Evolutionary conservation across 1,140 invertebrate genomes (phyloP).

Genomic region (Lysiphlebus fabarum): DNA sequence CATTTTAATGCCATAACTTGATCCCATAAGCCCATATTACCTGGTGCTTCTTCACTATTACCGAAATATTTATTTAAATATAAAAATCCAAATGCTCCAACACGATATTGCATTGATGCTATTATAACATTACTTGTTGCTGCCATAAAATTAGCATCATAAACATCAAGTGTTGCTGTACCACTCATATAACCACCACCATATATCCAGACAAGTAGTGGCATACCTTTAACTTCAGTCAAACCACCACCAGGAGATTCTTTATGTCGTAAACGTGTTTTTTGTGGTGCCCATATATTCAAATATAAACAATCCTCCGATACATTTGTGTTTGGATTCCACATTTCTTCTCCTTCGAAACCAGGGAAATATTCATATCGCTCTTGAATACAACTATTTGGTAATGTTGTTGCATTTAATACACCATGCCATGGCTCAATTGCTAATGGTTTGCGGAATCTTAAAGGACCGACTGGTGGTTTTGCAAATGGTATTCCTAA

Average conservation of each 20-base stretch:
- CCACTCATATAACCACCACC: slow-evolving; percentile 91
- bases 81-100: slow-evolving; percentile 88
- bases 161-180: slow-evolving; percentile 83
- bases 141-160: slow-evolving; percentile 83
- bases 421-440: slow-evolving; percentile 83
- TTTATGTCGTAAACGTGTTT: slow-evolving; percentile 66
- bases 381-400: slow-evolving; percentile 83
- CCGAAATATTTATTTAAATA: slow-evolving; percentile 74
- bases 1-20: slow-evolving; percentile 87
- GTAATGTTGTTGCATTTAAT: slow-evolving; percentile 71
- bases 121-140: slow-evolving; percentile 80
- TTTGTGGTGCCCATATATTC: slow-evolving; percentile 87
- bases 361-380: slow-evolving; percentile 84
- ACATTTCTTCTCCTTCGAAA: slow-evolving; percentile 90
- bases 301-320: slow-evolving; percentile 92
- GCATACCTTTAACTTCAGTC: slow-evolving; percentile 60
- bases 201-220: slow-evolving; percentile 89
- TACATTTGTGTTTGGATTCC: slow-evolving; percentile 90
- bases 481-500: slow-evolving; percentile 94
- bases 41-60: slow-evolving; percentile 68
- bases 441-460: slow-evolving; percentile 83
- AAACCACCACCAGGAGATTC: slow-evolving; percentile 56
- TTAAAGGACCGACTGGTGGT: slow-evolving; percentile 80
- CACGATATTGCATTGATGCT: slow-evolving; percentile 84
- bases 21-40: slow-evolving; percentile 86